Conservation (phyloP, 2,888 invertebrate genomes). For the Campopleginae sp. region DNA sequence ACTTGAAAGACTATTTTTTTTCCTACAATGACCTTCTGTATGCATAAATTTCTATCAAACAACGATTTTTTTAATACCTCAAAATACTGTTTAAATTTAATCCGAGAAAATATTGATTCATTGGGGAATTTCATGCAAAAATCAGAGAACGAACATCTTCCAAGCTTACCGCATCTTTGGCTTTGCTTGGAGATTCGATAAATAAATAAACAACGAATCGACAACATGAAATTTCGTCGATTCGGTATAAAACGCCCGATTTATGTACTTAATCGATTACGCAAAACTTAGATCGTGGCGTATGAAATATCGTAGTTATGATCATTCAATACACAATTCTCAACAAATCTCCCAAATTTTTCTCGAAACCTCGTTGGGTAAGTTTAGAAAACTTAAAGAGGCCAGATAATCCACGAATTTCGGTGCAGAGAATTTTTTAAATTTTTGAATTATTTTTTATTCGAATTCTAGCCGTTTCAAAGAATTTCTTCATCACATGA, state of each 20-base stretch:
- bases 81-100: not conserved
- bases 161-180: not conserved
- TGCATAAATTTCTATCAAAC: not conserved
- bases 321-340: constrained; percentile 24
- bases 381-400: not conserved
- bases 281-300: not conserved
- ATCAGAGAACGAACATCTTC: too few species aligned
- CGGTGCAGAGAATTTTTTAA: not conserved
- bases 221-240: not conserved
- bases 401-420: not conserved
- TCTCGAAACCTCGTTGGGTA: not conserved
- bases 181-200: too few species aligned
- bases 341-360: constrained; percentile 7
- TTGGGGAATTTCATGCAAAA: too few species aligned
- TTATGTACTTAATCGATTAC: constrained; percentile 17
- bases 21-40: not conserved
- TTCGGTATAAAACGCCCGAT: not conserved
- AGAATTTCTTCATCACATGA: not conserved
- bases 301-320: constrained; percentile 26
- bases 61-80: not conserved
- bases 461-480: not conserved
- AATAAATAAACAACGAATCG: not conserved
- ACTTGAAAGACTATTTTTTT: not conserved
- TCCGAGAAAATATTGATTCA: not conserved
- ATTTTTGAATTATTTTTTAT: too few species aligned